These are phyloP conservation scores for Turnix velox DNA, from an alignment of 2,113 vertebrate species.

Conservation along the genomic window DNA sequence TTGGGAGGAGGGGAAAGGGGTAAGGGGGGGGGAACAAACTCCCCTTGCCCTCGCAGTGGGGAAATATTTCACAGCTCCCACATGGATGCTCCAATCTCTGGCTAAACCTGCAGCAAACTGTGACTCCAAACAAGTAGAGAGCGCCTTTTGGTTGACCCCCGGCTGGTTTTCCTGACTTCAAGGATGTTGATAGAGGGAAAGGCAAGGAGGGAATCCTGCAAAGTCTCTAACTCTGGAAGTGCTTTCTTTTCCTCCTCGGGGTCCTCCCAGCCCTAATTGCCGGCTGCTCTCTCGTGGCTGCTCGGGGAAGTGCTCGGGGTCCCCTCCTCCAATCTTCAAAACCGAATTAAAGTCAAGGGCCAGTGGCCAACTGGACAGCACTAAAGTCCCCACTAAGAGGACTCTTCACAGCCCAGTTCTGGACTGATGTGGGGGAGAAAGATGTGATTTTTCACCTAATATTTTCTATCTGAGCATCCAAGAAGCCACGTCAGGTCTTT, in stretches of 20 bases:
- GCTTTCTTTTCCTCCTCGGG: background rate
- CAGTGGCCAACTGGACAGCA: accelerated
- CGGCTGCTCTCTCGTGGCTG: slow-evolving; percentile 79
- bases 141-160: background rate
- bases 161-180: background rate
- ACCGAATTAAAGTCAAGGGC: background rate
- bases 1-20: too few relatives aligned
- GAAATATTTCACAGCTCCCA: background rate
- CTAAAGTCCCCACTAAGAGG: background rate
- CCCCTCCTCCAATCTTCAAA: background rate
- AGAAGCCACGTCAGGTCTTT: background rate
- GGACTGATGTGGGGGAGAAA: background rate
- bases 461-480: background rate
- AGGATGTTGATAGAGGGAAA: background rate
- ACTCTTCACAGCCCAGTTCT: background rate
- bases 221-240: background rate
- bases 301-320: slow-evolving; percentile 60
- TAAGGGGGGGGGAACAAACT: background rate
- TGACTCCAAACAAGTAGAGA: background rate
- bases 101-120: background rate
- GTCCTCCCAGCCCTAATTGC: slow-evolving; percentile 62
- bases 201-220: background rate
- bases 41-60: background rate
- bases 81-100: accelerated
- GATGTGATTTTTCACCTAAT: background rate